Conservation (phyloP, 2,888 invertebrate species). For the Resseliella maxima region DNA sequence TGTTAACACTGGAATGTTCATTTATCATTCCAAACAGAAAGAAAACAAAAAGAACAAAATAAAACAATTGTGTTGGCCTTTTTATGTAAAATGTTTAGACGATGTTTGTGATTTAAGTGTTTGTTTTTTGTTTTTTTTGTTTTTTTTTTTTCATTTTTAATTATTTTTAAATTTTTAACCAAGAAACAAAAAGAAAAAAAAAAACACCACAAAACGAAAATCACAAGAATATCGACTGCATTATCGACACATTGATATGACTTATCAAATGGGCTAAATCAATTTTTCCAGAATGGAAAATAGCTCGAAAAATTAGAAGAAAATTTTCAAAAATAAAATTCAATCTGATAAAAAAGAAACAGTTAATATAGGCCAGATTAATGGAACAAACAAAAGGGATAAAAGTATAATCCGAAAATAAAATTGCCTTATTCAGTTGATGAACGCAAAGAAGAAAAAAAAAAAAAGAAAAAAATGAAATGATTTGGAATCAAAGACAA, state of each 20-base stretch:
- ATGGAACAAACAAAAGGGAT: too few relatives aligned
- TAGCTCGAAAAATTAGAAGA: too few relatives aligned
- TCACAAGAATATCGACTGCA: background rate
- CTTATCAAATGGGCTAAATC: background rate
- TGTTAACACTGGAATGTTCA: background rate
- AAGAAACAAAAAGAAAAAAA: background rate
- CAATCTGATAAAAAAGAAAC: too few relatives aligned
- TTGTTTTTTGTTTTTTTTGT: background rate
- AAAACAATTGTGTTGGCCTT: background rate
- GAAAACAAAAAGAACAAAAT: too few relatives aligned
- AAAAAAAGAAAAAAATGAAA: background rate
- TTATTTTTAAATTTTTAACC: too few relatives aligned
- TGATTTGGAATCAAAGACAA: background rate
- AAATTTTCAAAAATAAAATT: too few relatives aligned
- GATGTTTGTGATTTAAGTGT: background rate
- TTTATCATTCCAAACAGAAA: background rate
- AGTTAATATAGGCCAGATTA: too few relatives aligned
- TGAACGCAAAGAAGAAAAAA: background rate
- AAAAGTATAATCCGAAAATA: too few relatives aligned
- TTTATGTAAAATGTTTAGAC: background rate
- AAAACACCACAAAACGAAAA: background rate
- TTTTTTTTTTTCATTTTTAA: too few relatives aligned
- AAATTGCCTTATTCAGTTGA: too few relatives aligned
- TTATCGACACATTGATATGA: background rate
- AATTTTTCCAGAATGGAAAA: too few relatives aligned